These are phyloP conservation scores for Drosophila mulleri DNA, from an alignment of 2,888 invertebrate genomes.

Conservation along the genomic window DNA sequence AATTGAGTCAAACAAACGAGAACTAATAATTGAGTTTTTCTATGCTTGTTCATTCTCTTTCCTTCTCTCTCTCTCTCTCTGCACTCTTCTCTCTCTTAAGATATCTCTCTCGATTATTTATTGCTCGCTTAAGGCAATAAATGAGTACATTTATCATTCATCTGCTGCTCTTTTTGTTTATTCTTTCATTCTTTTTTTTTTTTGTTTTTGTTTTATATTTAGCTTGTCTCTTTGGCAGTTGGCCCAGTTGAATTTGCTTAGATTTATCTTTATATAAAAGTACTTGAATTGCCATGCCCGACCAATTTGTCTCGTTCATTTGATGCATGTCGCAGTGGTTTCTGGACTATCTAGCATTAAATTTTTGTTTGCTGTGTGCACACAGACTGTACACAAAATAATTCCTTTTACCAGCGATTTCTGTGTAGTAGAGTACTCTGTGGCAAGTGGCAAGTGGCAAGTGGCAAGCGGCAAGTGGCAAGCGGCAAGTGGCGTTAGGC, in stretches of 20 bases:
- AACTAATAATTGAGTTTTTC: slow-evolving; percentile 52
- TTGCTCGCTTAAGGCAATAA: slow-evolving; percentile 24
- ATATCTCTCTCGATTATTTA: slow-evolving; percentile 46
- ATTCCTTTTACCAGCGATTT: slow-evolving; percentile 32
- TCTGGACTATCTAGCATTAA: slow-evolving; percentile 37
- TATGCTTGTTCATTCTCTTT: slow-evolving; percentile 17
- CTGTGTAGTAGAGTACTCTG: slow-evolving; percentile 26
- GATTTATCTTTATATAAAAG: slow-evolving; percentile 45
- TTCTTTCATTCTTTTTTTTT: background rate
- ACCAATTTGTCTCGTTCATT: slow-evolving; percentile 64
- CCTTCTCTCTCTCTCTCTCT: slow-evolving; percentile 1
- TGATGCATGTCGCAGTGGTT: slow-evolving; percentile 48
- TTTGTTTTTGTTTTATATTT: background rate
- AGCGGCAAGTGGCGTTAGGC: slow-evolving; percentile 33
- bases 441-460: slow-evolving; percentile 37
- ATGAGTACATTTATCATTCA: slow-evolving; percentile 54
- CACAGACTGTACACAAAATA: slow-evolving; percentile 34
- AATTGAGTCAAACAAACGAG: slow-evolving; percentile 24
- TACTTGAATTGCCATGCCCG: slow-evolving; percentile 37
- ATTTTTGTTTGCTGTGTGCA: slow-evolving; percentile 34
- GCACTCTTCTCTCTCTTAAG: background rate
- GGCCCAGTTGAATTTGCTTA: slow-evolving; percentile 11
- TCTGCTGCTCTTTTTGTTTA: slow-evolving; percentile 16
- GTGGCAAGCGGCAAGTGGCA: slow-evolving; percentile 36
- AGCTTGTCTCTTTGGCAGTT: slow-evolving; percentile 14